Conservation (phyloP, 64 coral and sea anemone genomes). For the Catalaphyllia jardinei region DNA sequence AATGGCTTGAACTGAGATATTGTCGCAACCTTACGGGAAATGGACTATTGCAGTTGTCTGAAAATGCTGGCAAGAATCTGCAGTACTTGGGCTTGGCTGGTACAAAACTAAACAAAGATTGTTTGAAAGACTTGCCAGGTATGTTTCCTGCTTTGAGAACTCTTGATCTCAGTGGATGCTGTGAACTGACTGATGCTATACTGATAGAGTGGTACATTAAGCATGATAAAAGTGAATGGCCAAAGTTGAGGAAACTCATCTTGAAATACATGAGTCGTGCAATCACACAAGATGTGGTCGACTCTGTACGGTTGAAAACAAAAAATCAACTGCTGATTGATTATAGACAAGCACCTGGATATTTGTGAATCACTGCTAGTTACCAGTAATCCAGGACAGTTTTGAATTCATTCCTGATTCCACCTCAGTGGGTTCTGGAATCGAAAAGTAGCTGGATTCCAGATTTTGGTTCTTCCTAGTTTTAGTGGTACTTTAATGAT, state of each 20-base stretch:
- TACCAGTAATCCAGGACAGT: no score
- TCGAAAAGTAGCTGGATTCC: no score
- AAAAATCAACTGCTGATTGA: conserved; percentile 11
- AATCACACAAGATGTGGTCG: neutral
- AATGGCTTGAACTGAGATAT: neutral
- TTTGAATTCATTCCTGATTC: no score
- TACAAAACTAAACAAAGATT: neutral
- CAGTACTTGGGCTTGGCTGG: neutral
- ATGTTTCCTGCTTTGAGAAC: conserved; percentile 24
- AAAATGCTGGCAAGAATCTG: neutral
- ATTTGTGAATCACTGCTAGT: no score
- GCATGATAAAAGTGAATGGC: neutral
- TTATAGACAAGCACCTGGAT: no score
- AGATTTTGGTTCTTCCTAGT: no score
- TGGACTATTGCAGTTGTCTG: neutral
- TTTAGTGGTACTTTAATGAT: no score
- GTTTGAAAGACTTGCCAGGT: neutral
- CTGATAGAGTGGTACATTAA: conserved; percentile 21
- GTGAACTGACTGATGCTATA: neutral
- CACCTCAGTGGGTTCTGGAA: no score
- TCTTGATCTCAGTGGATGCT: conserved; percentile 3
- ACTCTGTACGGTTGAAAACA: neutral
- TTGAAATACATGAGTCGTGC: neutral
- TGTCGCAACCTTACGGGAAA: neutral
- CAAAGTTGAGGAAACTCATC: conserved; percentile 9